phyloP scores from a whole-genome alignment of 1,140 invertebrate species.

The Drosophila nebulosa region DNA sequence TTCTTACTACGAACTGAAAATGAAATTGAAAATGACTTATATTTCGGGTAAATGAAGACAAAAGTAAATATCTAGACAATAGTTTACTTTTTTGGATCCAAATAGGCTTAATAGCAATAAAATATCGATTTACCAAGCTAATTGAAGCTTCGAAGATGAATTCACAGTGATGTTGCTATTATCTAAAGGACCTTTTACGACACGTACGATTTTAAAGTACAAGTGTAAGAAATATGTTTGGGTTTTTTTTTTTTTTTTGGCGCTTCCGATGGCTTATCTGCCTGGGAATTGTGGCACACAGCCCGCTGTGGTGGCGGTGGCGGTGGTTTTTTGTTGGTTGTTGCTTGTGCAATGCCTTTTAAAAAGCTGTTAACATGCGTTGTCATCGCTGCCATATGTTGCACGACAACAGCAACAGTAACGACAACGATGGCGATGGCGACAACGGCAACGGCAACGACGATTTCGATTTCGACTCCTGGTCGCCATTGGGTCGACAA shows the following conservation, averaged over 20 bases:
- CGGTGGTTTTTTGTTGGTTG: conserved; percentile 21
- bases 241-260: neutral
- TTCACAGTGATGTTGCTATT: neutral
- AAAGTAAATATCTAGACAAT: too few species aligned
- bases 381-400: conserved; percentile 78
- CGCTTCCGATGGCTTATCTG: conserved; percentile 69
- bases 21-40: too few species aligned
- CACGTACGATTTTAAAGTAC: neutral
- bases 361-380: conserved; percentile 78
- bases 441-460: conserved; percentile 15
- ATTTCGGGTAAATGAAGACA: too few species aligned
- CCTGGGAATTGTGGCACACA: conserved; percentile 62
- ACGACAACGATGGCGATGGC: conserved; percentile 2
- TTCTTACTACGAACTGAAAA: too few species aligned
- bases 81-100: too few species aligned
- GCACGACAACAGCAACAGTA: conserved; percentile 64
- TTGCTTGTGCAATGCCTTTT: conserved; percentile 70
- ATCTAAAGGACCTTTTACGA: neutral
- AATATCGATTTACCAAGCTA: neutral
- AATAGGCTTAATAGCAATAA: too few species aligned
- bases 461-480: conserved; percentile 49
- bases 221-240: conserved; percentile 1
- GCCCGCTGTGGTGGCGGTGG: conserved; percentile 4
- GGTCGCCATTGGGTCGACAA: neutral
- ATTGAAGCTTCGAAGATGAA: neutral